Base-by-base conservation (phyloP, 1,140 invertebrate species). In the Hypothenemus hampei region DNA sequence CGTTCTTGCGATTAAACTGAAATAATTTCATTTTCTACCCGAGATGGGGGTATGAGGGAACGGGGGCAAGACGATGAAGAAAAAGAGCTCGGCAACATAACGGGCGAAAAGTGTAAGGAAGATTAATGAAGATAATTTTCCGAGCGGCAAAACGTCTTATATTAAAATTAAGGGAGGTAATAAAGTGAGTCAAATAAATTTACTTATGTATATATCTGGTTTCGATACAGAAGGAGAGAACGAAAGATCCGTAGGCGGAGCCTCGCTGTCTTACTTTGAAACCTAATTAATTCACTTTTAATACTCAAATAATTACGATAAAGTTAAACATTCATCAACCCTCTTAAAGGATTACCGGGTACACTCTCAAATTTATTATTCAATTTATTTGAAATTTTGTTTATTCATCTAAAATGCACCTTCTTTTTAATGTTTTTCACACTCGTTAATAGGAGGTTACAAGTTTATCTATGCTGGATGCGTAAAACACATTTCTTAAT, bases 271-370 rank as follows among this genome's bases (percentile, higher is more conserved):
- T n/a, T n/a, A n/a, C n/a, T 21, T 43, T 60, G 15, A 51, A 46
- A 61, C 57, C 59, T 62, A 64, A 64, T 64, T 64, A 64, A 64
- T 62, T 54, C 59, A 58, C 56, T 60, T 64, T 64, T 64, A 64
- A 64, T 62, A 64, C 60, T 64, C 62, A 64, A 64, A 64, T 64
- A 64, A 62, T 62, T 51, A 41, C 57, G 57, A 64, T 62, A 55
- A 64, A 64, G 62, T 64, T 64, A 64, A 64, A 64, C 60, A 64
- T 63, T 61, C 59, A 54, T 59, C 59, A 61, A 59, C 15, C 18
- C 49, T 52, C 48, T 61, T 63, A 58, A 61, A 56, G 61, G 61
- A 63, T 63, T 63, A 63, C 59, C 57, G 58, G 55, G 58, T 61
- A 56, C 53, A 50, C 59, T 58, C 56, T 46, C 24, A 29, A 48